These are phyloP conservation scores for Drosophila insularis DNA, from an alignment of 1,140 invertebrate species.

Conservation along the genomic window DNA sequence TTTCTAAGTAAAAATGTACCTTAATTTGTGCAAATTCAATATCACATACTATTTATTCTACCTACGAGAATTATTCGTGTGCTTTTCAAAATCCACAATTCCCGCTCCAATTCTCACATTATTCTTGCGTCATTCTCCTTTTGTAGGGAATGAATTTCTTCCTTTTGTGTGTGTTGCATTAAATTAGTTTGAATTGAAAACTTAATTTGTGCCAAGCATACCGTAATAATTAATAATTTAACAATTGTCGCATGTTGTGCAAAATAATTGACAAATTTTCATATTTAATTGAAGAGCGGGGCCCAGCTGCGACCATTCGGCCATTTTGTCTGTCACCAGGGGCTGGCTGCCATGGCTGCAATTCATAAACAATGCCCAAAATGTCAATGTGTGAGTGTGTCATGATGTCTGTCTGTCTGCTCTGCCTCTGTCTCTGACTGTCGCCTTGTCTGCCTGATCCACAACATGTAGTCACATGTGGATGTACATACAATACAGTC, in stretches of 20 bases:
- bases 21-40: no score
- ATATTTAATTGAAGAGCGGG: slow-evolving; percentile 77
- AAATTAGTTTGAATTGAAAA: slow-evolving; percentile 41
- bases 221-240: slow-evolving; percentile 75
- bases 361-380: slow-evolving; percentile 71
- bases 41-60: no score
- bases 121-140: slow-evolving; percentile 18
- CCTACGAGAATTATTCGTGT: no score
- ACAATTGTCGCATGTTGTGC: slow-evolving; percentile 78
- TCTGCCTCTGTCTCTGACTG: background rate
- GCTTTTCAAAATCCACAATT: no score
- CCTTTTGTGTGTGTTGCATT: slow-evolving; percentile 14
- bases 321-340: slow-evolving; percentile 65
- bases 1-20: no score
- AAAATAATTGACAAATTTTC: slow-evolving; percentile 81
- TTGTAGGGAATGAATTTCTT: slow-evolving; percentile 4
- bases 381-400: slow-evolving; percentile 29
- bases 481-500: slow-evolving; percentile 14
- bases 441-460: slow-evolving; percentile 8
- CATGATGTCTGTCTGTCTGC: background rate
- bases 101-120: no score
- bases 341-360: slow-evolving; percentile 50
- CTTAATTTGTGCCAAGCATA: slow-evolving; percentile 47
- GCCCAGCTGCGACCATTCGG: slow-evolving; percentile 60
- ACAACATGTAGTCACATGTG: slow-evolving; percentile 20